phyloP scores from a whole-genome alignment of 2,113 vertebrate species.

The Gallinago jamesoni region DNA sequence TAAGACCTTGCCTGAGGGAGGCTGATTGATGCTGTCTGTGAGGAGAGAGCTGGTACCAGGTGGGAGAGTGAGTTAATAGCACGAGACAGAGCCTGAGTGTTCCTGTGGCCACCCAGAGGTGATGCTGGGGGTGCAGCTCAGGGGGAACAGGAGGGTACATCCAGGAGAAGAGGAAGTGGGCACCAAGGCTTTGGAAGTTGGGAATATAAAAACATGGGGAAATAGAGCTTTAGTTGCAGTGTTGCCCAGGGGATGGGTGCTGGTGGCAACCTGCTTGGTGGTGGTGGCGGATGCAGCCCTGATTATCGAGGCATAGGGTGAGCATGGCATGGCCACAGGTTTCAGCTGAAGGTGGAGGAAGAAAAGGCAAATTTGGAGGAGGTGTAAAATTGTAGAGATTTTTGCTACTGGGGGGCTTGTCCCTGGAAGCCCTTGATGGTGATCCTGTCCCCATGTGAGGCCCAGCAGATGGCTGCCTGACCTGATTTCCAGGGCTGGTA shows the following conservation, averaged over 20 bases:
- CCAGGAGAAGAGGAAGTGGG: not conserved
- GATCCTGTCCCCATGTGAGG: not conserved
- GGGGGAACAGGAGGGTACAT: too few species aligned
- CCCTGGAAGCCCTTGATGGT: not conserved
- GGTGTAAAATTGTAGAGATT: not conserved
- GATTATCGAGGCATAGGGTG: fast-evolving
- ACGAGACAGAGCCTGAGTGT: not conserved
- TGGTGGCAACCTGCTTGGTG: too few species aligned
- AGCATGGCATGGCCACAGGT: not conserved
- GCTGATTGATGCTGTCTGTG: not conserved
- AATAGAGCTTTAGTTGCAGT: fast-evolving
- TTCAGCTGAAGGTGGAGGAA: not conserved
- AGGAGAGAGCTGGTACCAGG: not conserved
- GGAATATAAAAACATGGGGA: not conserved
- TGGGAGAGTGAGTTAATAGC: not conserved
- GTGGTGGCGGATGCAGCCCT: too few species aligned
- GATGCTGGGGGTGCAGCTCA: not conserved
- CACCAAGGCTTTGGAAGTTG: fast-evolving
- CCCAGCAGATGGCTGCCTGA: not conserved
- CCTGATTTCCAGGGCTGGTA: not conserved
- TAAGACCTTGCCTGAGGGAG: slow-evolving; percentile 1
- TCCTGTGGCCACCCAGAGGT: not conserved
- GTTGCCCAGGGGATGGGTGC: not conserved
- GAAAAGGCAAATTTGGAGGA: not conserved
- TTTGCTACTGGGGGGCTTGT: not conserved